Base-by-base conservation (phyloP, 2,888 invertebrate genomes). In the Germaria angustata region DNA sequence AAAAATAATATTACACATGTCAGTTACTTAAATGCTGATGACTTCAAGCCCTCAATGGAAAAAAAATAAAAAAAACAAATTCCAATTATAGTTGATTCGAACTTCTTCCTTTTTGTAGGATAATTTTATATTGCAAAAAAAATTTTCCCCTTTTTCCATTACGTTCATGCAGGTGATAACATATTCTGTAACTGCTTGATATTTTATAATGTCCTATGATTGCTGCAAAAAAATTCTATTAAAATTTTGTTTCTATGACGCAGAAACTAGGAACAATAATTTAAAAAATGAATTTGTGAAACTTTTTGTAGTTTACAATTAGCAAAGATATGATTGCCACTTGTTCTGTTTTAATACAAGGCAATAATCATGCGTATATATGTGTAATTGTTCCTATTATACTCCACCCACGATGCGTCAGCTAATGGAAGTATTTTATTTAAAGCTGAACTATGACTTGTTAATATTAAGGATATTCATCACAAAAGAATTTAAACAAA, bases 1-100 rank as follows among this genome's bases (percentile, higher is more conserved):
- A 80, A 80, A n/a, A 63, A 69, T 61, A 51, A 65, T 61, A 57
- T 66, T 79, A 82, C 82, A 82, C 79, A 82, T 79, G 82, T 66
- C 79, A 79, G 79, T 79, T 78, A 53, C 71, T 78, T 79, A 41
- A 77, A 51, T 69, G 57, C 51, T 79, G 69, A 82, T 71, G 79
- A 15, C 24, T 73, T 69, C 20, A 7, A 61, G 69, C 3, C n/a
- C 41, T 73, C 55, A 59, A 9, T 8, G n/a, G n/a, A 11, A 36
- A 34, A 55, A 44, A 34, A 9, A 46, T 17, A 44, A 9, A 46
- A 32, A 34, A 11, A 46, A 41, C 15, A 11, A 76, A 53, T 72
- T 69, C 68, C 65, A 82, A 82, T 79, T 82, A 69, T 17, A 41
- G 63, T 59, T 65, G 55, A 68, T 71, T 63, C n/a, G n/a, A n/a